Base-by-base conservation (phyloP, 2,113 vertebrate species). In the Eclectus roratus region DNA sequence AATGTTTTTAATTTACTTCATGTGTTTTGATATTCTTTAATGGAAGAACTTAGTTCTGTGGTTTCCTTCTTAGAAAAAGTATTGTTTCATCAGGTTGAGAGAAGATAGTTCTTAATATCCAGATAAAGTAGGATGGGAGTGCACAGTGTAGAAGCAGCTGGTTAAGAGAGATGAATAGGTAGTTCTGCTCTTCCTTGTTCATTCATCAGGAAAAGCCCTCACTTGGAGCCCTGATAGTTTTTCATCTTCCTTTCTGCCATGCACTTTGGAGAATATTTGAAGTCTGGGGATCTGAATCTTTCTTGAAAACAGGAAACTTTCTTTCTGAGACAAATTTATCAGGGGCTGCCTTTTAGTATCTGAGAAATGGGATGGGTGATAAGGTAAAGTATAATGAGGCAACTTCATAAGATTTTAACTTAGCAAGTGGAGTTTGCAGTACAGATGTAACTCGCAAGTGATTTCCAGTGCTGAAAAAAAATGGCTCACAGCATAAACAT, bases 231-330 rank as follows among this genome's bases (percentile, higher is more conserved):
- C 33, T 77, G 63, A 31, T 41, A 11, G 10, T 61, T 89, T 76
- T 63, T 20, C 17, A 46, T 1, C 1, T 53, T 80, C 39, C 5
- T 76, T 47, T 89, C 41, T 73, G 7, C 20, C 23, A 25, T 33
- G 11, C 37, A 41, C 11, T 69, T 68, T 0, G 1, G 41, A 46
- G 31, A 80, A 46, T 39, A 46, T 72, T 77, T 93, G 28, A 88
- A 77, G 31, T 53, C 10, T 0, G 0, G 4, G 3, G 2, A n/a
- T 41, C 41, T 7, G 4, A 69, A 71, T 46, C 17, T 18, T 3
- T 83, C 82, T 63, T 66, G 41, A 31, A 85, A 93, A 56, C 11
- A 78, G 17, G 71, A 81, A 25, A 17, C 53, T 61, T 77, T 56
- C 31, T 80, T 53, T 20, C 55, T 33, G 10, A 58, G 28, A 37